Evolutionary conservation across 2,113 vertebrate genomes (phyloP), one percentile per base, ranked within the genome.

Genomic region (Lepisosteus osseus): DNA sequence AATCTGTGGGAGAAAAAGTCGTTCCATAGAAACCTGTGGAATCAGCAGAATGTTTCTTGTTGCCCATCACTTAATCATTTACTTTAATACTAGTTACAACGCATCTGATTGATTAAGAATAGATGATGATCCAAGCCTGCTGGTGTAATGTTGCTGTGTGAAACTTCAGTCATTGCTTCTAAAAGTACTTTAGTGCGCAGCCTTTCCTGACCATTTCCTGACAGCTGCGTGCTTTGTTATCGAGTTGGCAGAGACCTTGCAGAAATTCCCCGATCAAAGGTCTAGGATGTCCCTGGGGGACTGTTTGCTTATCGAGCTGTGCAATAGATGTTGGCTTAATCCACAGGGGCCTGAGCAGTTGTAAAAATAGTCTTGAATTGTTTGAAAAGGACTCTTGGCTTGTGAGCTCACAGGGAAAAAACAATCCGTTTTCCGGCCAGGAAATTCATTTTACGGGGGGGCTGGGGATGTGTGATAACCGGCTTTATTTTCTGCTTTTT

Each of bases 171-270:
- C 47, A 51, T 51, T 5, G 47, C 47, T 51, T 6, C 9, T 51
- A 51, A 51, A 51, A 51, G 47, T 51, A 5, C 9, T 9, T 9
- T 51, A 5, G 47, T 1, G 5, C 47, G 47, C 47, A 6, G 5
- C 47, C 47, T 51, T 51, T 9, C 77, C 54, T 12, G 17, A 11
- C 17, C 54, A 42, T 64, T 83, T 88, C 84, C 82, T 82, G 59
- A 73, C 82, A 82, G 80, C 83, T 87, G 83, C 61, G 72, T 80
- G 81, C 80, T 51, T 83, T 78, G 78, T 74, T 73, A 76, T 69
- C 17, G 47, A 5, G 47, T 76, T 56, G 69, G 71, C 54, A 67
- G 61, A 75, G 54, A 77, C 63, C 74, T 7, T 64, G 73, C 54
- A 61, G 15, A 7, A 67, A 64, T 57, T 68, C 77, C 74, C 67